phyloP scores from a whole-genome alignment of 2,113 vertebrate genomes.

The Urocynchramus pylzowi region DNA sequence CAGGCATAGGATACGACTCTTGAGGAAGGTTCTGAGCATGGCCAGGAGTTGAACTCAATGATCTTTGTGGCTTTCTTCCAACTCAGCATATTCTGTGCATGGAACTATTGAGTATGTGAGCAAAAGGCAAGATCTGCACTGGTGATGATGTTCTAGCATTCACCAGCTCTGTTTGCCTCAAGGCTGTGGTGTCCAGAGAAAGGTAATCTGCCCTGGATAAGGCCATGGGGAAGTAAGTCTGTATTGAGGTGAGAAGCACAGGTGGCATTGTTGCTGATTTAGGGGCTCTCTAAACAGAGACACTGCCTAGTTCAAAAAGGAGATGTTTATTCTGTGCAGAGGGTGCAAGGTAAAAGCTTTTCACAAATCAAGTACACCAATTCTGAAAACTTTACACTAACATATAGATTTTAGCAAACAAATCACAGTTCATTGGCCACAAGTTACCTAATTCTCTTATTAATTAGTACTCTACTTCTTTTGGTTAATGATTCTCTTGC shows the following conservation, averaged over 20 bases:
- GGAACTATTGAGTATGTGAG: background rate
- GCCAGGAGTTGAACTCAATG: background rate
- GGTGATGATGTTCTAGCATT: fast-evolving
- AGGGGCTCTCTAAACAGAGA: background rate
- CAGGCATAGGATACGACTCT: background rate
- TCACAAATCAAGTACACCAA: background rate
- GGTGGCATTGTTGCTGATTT: background rate
- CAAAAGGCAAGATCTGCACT: background rate
- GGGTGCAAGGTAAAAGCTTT: background rate
- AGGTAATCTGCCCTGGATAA: no score
- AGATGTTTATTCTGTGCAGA: background rate
- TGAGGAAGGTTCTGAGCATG: background rate
- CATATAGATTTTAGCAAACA: background rate
- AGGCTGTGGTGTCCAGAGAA: background rate
- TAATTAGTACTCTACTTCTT: background rate
- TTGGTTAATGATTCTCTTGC: background rate
- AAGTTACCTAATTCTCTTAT: background rate
- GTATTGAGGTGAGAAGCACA: background rate
- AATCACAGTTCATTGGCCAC: background rate
- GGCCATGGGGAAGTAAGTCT: background rate
- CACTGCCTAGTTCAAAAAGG: background rate
- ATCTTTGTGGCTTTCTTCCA: background rate
- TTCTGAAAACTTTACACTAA: background rate
- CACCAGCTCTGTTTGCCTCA: background rate
- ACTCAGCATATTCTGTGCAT: background rate